A percentile compares a stretch with the other conserved stretches of the same genome.
Evolutionary conservation across 2,797 vertebrate species (phyloP).

Genomic region (Astyanax mexicanus): DNA sequence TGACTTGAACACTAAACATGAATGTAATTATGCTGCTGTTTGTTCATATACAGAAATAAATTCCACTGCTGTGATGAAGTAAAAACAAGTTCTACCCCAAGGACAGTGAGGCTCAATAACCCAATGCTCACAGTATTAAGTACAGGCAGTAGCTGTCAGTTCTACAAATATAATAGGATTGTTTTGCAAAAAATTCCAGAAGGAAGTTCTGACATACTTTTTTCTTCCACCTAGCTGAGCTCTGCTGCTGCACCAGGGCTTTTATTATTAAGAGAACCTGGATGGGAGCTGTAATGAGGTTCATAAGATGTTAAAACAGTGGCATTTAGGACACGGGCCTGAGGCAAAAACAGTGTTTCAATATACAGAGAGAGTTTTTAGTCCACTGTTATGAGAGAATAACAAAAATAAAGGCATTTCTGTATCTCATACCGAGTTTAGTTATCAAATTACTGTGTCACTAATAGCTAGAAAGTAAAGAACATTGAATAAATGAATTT

Average conservation of each 20-base stretch:
- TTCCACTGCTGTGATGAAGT: background rate
- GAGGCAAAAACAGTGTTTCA: background rate
- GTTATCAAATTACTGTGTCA: too few species aligned
- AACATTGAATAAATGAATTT: too few species aligned
- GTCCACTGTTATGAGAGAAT: too few species aligned
- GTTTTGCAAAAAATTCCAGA: background rate
- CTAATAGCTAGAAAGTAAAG: too few species aligned
- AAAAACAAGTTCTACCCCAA: background rate
- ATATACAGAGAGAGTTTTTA: background rate
- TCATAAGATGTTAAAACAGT: too few species aligned
- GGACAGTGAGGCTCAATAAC: background rate
- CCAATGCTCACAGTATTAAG: background rate
- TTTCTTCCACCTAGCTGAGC: background rate
- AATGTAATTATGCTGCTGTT: background rate
- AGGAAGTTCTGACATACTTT: background rate
- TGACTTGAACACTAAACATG: background rate
- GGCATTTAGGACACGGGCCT: background rate
- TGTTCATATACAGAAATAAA: conserved; percentile 8
- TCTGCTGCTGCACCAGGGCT: background rate
- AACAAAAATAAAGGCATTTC: too few species aligned
- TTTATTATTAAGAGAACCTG: background rate
- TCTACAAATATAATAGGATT: background rate
- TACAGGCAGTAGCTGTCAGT: background rate
- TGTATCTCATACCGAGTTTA: too few species aligned
- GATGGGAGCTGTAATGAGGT: background rate